These are phyloP conservation scores for Neopipo cinnamomea DNA, from an alignment of 2,113 vertebrate species.

Conservation along the genomic window DNA sequence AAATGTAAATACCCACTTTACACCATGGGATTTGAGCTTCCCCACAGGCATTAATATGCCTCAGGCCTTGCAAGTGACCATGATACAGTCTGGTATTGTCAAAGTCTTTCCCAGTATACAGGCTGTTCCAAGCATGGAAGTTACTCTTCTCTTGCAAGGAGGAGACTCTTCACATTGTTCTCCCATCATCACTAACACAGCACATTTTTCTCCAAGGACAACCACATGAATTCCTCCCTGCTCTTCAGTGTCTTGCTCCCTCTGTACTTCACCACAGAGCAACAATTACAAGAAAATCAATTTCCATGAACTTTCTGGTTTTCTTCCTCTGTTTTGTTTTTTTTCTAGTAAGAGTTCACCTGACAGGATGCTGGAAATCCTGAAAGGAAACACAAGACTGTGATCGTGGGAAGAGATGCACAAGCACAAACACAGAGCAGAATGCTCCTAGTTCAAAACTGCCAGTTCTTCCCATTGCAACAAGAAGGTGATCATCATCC, in stretches of 20 bases:
- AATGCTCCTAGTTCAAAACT: not conserved
- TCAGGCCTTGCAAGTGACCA: not conserved
- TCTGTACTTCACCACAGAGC: not conserved
- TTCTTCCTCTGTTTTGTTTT: not conserved
- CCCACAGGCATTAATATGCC: not conserved
- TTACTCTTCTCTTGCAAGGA: not conserved
- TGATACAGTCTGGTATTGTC: not conserved
- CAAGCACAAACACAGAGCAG: not conserved
- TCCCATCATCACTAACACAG: not conserved
- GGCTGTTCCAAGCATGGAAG: fast-evolving
- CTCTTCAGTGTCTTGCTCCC: not conserved
- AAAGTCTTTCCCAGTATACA: not conserved
- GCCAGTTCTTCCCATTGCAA: not conserved
- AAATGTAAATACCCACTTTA: not conserved
- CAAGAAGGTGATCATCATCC: not conserved
- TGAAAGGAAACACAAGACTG: not conserved
- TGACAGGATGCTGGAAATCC: not conserved
- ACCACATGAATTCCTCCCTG: not conserved
- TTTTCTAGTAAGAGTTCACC: not conserved
- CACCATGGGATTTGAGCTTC: not conserved
- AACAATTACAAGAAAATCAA: not conserved
- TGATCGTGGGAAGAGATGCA: not conserved
- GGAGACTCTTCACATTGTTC: not conserved
- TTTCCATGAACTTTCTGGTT: not conserved
- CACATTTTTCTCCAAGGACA: not conserved